Evolutionary conservation across 2,113 vertebrate genomes (phyloP).

Genomic region (Chloroceryle aenea): DNA sequence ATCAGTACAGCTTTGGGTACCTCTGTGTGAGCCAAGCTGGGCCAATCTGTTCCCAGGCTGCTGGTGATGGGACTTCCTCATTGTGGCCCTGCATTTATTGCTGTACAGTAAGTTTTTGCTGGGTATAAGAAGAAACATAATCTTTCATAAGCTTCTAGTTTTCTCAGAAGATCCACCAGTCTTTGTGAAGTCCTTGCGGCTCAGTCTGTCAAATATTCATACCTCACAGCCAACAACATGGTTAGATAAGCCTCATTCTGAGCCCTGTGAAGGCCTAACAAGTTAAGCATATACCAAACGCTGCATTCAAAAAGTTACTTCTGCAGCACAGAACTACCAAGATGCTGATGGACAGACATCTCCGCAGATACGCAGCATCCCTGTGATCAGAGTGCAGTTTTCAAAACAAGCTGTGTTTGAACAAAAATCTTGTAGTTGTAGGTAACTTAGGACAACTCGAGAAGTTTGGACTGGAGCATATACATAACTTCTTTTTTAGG

Average conservation of each 20-base stretch:
- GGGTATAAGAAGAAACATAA: neutral
- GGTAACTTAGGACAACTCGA: neutral
- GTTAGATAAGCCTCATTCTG: neutral
- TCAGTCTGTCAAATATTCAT: neutral
- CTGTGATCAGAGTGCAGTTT: neutral
- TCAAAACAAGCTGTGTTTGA: neutral
- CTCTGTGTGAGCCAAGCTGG: rapidly evolving
- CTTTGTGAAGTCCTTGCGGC: neutral
- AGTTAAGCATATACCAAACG: neutral
- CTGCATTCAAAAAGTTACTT: neutral
- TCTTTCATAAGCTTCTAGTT: neutral
- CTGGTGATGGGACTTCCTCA: neutral
- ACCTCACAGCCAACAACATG: neutral
- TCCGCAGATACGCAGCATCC: neutral
- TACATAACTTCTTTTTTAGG: neutral
- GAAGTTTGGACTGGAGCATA: neutral
- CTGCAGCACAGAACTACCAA: neutral
- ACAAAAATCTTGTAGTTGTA: neutral
- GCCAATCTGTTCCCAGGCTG: neutral
- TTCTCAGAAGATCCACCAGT: neutral
- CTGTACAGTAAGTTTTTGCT: neutral
- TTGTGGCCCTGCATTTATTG: neutral
- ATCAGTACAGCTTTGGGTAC: neutral
- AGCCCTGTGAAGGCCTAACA: neutral
- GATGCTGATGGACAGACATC: neutral